These are phyloP conservation scores for Sinotaia quadrata DNA, from an alignment of 2,888 invertebrate species.

Conservation along the genomic window DNA sequence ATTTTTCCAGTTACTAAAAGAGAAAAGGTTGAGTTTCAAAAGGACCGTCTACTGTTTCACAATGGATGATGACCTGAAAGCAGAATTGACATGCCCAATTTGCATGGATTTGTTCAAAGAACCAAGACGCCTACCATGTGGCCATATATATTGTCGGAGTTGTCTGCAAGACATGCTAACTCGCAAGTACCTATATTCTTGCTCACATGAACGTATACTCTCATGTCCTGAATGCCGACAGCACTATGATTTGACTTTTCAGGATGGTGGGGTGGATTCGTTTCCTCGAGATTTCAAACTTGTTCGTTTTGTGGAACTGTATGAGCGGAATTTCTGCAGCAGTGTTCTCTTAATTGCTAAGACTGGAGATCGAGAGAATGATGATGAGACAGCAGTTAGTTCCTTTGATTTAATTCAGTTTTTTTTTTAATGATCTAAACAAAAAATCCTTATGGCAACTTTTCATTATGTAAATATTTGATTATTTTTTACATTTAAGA, in stretches of 20 bases:
- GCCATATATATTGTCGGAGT: constrained; percentile 42
- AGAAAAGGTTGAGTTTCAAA: too few relatives aligned
- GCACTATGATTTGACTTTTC: constrained; percentile 23
- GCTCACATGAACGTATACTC: constrained; percentile 22
- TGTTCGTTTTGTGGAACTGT: constrained; percentile 32
- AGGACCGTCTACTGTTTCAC: not conserved
- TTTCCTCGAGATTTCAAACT: constrained; percentile 37
- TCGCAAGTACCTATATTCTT: constrained; percentile 26
- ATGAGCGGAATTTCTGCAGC: constrained; percentile 9
- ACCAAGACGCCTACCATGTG: constrained; percentile 43
- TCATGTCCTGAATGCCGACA: constrained; percentile 35
- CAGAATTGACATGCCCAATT: constrained; percentile 43
- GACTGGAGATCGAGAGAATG: not conserved
- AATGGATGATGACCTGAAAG: constrained; percentile 37
- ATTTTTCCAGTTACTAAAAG: too few relatives aligned
- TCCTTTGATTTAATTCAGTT: not conserved
- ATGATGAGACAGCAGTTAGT: constrained; percentile 24
- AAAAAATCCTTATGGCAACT: too few relatives aligned
- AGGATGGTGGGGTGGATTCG: constrained; percentile 27
- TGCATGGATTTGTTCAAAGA: constrained; percentile 43
- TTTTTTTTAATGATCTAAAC: not conserved
- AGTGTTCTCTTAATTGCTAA: not conserved
- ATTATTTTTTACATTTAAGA: not conserved
- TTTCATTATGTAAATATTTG: too few relatives aligned
- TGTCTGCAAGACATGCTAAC: constrained; percentile 40